Conservation (phyloP, 2,113 vertebrate genomes). For the Nycticorax nycticorax region DNA sequence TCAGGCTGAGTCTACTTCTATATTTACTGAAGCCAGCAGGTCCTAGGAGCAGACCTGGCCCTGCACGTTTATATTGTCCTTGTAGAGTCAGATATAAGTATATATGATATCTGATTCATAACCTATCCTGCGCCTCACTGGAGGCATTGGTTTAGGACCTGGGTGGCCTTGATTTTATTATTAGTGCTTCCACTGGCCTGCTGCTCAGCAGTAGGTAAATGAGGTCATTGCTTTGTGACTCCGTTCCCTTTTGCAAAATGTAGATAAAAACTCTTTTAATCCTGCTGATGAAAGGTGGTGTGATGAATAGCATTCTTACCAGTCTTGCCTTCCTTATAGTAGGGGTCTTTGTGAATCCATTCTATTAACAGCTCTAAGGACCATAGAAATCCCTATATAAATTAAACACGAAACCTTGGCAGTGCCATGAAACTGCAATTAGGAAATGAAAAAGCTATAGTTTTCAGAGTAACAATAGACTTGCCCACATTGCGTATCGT, state of each 20-base stretch:
- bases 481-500: constrained; percentile 55
- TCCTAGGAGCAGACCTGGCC: not conserved
- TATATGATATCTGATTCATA: constrained; percentile 40
- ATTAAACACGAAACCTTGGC: constrained; percentile 61
- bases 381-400: constrained; percentile 63
- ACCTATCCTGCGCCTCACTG: not conserved
- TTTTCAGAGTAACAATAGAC: constrained; percentile 64
- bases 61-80: not conserved
- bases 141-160: constrained; percentile 39
- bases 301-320: constrained; percentile 58
- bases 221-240: constrained; percentile 58
- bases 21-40: not conserved
- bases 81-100: not conserved
- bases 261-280: constrained; percentile 69
- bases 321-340: constrained; percentile 38
- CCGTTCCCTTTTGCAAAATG: constrained; percentile 29
- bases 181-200: constrained; percentile 46
- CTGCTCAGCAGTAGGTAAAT: constrained; percentile 64
- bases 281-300: constrained; percentile 54
- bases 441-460: constrained; percentile 65
- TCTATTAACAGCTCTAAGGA: constrained; percentile 61
- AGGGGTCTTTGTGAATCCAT: constrained; percentile 52
- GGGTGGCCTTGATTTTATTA: constrained; percentile 64
- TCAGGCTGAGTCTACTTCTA: not conserved
- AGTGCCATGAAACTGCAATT: constrained; percentile 65